Conservation (phyloP, 2,797 vertebrate species). For the Rhinella marina region DNA sequence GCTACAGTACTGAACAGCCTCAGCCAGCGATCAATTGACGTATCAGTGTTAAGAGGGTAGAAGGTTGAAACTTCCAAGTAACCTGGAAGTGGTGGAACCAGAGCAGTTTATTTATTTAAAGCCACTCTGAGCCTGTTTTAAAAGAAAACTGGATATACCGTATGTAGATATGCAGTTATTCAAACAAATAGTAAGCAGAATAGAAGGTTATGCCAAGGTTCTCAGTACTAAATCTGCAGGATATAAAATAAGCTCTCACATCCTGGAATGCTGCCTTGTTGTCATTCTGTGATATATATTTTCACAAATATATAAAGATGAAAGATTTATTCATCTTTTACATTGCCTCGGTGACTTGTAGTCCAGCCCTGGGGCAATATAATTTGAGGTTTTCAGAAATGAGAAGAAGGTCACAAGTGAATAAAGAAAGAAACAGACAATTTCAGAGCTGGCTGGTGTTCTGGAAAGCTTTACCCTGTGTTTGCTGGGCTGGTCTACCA, state of each 20-base stretch:
- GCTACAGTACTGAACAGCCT: too few relatives aligned
- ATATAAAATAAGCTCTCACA: neutral
- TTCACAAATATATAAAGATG: conserved; percentile 35
- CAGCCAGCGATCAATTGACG: too few relatives aligned
- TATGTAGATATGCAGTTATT: neutral
- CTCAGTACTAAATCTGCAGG: neutral
- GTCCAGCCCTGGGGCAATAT: conserved; percentile 30
- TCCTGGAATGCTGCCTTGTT: neutral
- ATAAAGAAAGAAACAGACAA: conserved; percentile 31
- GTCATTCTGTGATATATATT: conserved; percentile 24
- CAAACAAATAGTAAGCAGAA: neutral
- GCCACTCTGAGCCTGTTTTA: too few relatives aligned
- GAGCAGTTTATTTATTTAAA: too few relatives aligned
- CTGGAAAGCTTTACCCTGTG: conserved; percentile 25
- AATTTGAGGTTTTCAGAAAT: conserved; percentile 31
- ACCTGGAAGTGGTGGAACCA: too few relatives aligned
- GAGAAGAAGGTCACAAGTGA: conserved; percentile 37
- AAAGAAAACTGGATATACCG: neutral
- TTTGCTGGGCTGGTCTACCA: neutral
- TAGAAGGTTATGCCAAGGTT: too few relatives aligned
- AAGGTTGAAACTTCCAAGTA: too few relatives aligned
- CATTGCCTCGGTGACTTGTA: conserved; percentile 29
- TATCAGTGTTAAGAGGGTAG: too few relatives aligned
- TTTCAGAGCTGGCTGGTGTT: conserved; percentile 29
- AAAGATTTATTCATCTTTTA: conserved; percentile 45